Percentiles rank a stretch among this genome's conserved stretches.
These are phyloP conservation scores for Hydrophis major DNA, from an alignment of 2,797 vertebrate genomes.

Conservation along the genomic window DNA sequence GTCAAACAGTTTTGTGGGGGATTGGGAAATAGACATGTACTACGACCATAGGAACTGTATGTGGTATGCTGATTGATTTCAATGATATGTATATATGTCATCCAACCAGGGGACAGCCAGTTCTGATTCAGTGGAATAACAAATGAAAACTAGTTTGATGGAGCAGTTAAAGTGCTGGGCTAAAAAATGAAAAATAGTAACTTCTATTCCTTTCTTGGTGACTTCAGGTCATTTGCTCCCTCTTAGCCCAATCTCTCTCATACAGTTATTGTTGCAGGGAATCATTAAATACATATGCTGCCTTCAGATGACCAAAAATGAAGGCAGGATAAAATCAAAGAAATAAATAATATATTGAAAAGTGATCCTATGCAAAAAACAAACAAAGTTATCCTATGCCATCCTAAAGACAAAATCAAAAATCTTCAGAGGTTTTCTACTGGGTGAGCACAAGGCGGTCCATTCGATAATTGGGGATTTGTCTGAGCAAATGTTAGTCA, in stretches of 20 bases:
- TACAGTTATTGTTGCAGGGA: neutral
- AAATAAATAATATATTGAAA: neutral
- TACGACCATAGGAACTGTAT: neutral
- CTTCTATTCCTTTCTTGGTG: neutral
- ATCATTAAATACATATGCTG: neutral
- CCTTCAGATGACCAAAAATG: neutral
- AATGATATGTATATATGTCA: neutral
- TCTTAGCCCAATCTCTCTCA: neutral
- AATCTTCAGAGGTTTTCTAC: neutral
- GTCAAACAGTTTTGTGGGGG: neutral
- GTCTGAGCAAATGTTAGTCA: neutral
- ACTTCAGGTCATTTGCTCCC: neutral
- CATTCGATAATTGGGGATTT: neutral
- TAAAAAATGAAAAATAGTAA: neutral
- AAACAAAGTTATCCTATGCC: no score
- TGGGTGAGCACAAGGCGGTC: neutral
- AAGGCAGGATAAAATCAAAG: neutral
- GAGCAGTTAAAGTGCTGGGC: neutral
- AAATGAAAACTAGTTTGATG: neutral
- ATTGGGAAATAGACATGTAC: neutral
- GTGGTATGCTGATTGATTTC: neutral
- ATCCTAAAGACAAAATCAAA: neutral
- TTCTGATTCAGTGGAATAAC: neutral
- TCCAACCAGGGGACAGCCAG: neutral
- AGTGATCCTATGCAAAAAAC: neutral